A percentile compares a stretch with the other conserved stretches of the same genome.
phyloP scores from a whole-genome alignment of 1,140 invertebrate genomes.

The Lithobius niger region DNA sequence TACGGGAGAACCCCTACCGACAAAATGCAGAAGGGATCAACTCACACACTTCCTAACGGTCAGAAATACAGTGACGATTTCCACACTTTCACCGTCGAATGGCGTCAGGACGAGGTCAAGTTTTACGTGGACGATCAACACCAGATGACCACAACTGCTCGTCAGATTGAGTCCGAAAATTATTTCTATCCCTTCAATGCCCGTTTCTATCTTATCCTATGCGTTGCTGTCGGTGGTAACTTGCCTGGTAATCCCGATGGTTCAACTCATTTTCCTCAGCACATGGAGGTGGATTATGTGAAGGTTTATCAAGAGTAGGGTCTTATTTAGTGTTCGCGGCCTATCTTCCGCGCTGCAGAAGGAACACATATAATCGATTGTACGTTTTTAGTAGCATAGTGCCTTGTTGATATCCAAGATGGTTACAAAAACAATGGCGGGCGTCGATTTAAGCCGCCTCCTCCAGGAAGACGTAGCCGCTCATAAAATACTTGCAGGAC shows the following conservation, averaged over 20 bases:
- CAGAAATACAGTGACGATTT: constrained; percentile 18
- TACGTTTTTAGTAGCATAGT: too few species aligned
- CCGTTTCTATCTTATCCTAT: neutral
- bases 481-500: too few species aligned
- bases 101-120: constrained; percentile 24
- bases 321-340: too few species aligned
- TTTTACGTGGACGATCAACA: constrained; percentile 15
- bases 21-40: neutral
- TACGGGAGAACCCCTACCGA: neutral
- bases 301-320: constrained; percentile 5
- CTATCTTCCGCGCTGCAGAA: too few species aligned
- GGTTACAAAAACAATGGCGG: too few species aligned
- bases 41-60: neutral
- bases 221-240: constrained; percentile 19
- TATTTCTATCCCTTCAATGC: neutral
- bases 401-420: too few species aligned
- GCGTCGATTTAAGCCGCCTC: too few species aligned
- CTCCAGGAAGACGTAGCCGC: too few species aligned
- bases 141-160: neutral
- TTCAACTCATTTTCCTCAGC: constrained; percentile 16
- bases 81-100: constrained; percentile 26
- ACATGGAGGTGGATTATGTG: constrained; percentile 6
- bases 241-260: constrained; percentile 14
- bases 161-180: neutral
- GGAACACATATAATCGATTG: too few species aligned